Evolutionary conservation across 2,888 invertebrate genomes (phyloP), one percentile per base, ranked within the genome.

Genomic region (Laothoe populi): DNA sequence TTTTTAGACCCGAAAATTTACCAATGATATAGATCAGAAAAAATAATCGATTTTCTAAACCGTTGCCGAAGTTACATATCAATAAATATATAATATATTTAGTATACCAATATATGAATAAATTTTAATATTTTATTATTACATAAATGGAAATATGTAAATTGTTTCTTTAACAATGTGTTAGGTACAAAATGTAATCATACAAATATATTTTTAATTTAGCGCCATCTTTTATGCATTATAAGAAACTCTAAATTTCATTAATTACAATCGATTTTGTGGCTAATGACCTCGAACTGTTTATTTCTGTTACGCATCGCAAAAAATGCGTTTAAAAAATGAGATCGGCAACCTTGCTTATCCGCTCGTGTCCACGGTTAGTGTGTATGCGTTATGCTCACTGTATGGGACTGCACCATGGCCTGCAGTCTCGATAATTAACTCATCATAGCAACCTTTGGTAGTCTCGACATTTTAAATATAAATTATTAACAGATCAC

Each of bases 141-240:
- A 40, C n/a, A n/a, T n/a, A 40, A 40, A 40, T n/a, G n/a, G 42
- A 13, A 42, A 16, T 42, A 5, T 42, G 42, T 26, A 2, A 13
- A n/a, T 40, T n/a, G 40, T 40, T 40, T 13, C 11, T 40, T n/a
- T 40, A 2, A n/a, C 40, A 13, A 4, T n/a, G n/a, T 40, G 4
- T 40, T 13, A 13, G 4, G 4, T 13, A n/a, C n/a, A n/a, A n/a
- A 4, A 40, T n/a, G 40, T n/a, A 23, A 11, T 23, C 11, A 46
- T 23, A 5, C 24, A 46, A 45, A 45, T 21, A 1, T 46, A 3
- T 46, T 46, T 4, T 40, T 11, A n/a, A n/a, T n/a, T 16, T 16
- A 49, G 49, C 49, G 31, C 49, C 31, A 31, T 31, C 49, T 49
- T 16, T 49, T 49, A 49, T 26, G n/a, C 13, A 7, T 26, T 49